A percentile compares a stretch with the other conserved stretches of the same genome.
phyloP scores from a whole-genome alignment of 2,888 invertebrate species.

The Mythimna loreyi region DNA sequence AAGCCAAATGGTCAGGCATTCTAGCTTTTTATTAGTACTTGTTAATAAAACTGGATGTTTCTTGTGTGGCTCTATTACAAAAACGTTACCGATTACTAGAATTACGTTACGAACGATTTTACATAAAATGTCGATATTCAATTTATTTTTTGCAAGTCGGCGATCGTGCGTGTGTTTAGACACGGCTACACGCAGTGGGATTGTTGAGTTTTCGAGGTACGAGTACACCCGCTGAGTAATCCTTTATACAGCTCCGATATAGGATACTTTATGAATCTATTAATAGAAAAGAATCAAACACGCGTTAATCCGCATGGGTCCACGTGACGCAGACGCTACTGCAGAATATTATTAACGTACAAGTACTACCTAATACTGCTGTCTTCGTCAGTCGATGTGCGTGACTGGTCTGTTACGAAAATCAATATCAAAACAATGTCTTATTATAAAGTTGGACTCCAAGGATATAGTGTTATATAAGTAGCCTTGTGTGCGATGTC shows the following conservation, averaged over 20 bases:
- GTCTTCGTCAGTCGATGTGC: slow-evolving; percentile 72
- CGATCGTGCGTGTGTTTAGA: slow-evolving; percentile 55
- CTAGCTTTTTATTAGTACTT: slow-evolving; percentile 28
- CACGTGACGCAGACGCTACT: slow-evolving; percentile 77
- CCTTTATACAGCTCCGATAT: slow-evolving; percentile 75
- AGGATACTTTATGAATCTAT: slow-evolving; percentile 79
- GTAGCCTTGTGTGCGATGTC: slow-evolving; percentile 43
- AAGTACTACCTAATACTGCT: slow-evolving; percentile 64
- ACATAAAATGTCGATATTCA: slow-evolving; percentile 45
- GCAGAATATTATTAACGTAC: slow-evolving; percentile 72
- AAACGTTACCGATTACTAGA: slow-evolving; percentile 42
- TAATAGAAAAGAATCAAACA: slow-evolving; percentile 85
- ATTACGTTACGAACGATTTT: slow-evolving; percentile 47
- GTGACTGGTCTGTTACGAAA: slow-evolving; percentile 76
- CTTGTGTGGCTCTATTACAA: slow-evolving; percentile 20
- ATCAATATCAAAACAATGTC: slow-evolving; percentile 77
- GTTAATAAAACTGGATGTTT: slow-evolving; percentile 41
- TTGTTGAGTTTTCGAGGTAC: slow-evolving; percentile 56
- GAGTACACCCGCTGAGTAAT: slow-evolving; percentile 79
- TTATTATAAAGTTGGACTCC: slow-evolving; percentile 72
- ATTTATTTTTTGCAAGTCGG: slow-evolving; percentile 53
- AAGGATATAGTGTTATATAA: slow-evolving; percentile 65
- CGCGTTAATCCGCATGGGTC: slow-evolving; percentile 80
- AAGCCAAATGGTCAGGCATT: slow-evolving; percentile 26
- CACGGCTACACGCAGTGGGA: slow-evolving; percentile 51